Evolutionary conservation across 1,140 invertebrate species (phyloP).

Genomic region (Aleiodes sp.): DNA sequence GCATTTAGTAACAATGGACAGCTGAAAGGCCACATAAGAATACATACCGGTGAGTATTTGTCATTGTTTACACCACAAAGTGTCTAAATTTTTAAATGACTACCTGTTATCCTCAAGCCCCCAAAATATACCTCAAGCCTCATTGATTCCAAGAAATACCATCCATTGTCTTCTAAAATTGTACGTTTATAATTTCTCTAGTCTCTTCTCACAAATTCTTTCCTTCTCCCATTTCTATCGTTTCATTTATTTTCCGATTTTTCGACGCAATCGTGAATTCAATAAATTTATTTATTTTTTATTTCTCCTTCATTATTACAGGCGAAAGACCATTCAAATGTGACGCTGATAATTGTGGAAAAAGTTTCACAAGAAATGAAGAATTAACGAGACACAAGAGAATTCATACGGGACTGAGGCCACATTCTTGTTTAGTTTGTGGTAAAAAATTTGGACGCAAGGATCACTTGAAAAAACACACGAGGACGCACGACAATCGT

Average conservation of each 20-base stretch:
- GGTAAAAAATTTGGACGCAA: slow-evolving; percentile 89
- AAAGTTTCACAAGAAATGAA: slow-evolving; percentile 92
- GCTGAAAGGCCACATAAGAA: slow-evolving; percentile 88
- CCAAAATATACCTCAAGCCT: too few relatives aligned
- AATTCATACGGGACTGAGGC: slow-evolving; percentile 86
- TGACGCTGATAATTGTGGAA: slow-evolving; percentile 83
- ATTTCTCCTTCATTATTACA: slow-evolving; percentile 56
- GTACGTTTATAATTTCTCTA: too few relatives aligned
- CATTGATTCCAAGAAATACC: too few relatives aligned
- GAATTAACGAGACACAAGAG: slow-evolving; percentile 90
- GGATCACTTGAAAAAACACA: slow-evolving; percentile 88
- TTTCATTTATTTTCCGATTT: too few relatives aligned
- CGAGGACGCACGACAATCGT: slow-evolving; percentile 71
- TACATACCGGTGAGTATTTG: slow-evolving; percentile 81
- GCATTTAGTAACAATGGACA: slow-evolving; percentile 95
- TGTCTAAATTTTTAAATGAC: too few relatives aligned
- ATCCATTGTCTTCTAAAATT: too few relatives aligned
- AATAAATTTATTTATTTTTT: slow-evolving; percentile 10
- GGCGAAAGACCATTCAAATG: slow-evolving; percentile 89
- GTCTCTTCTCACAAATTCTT: too few relatives aligned
- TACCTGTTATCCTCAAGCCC: too few relatives aligned
- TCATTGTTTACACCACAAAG: slow-evolving; percentile 1
- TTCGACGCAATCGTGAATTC: too few relatives aligned
- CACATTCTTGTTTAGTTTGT: slow-evolving; percentile 81
- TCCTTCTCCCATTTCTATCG: too few relatives aligned